Conservation (phyloP, 2,797 vertebrate genomes). For the Ciconia nigra region DNA sequence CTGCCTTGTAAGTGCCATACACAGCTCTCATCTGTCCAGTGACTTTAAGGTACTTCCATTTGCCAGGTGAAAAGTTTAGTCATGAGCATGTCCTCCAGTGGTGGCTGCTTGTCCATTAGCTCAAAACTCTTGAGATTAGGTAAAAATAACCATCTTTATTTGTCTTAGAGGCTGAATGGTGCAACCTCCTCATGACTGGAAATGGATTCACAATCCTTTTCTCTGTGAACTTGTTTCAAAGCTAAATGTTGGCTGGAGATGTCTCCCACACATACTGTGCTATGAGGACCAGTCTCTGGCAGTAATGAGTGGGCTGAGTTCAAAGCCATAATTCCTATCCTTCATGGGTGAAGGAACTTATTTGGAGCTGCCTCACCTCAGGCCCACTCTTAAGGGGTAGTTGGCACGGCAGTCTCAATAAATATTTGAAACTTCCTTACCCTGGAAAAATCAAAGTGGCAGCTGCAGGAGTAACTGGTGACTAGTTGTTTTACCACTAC, state of each 20-base stretch:
- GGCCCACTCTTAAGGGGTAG: not conserved
- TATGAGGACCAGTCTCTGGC: not conserved
- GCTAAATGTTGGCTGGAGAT: not conserved
- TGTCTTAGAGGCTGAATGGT: not conserved
- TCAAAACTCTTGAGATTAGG: not conserved
- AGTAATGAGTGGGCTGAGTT: not conserved
- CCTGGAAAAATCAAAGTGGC: constrained; percentile 9
- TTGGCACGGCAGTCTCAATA: not conserved
- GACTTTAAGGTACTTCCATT: not conserved
- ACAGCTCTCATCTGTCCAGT: not conserved
- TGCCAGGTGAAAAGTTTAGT: not conserved
- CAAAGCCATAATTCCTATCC: not conserved
- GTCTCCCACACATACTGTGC: not conserved
- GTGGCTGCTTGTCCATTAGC: not conserved
- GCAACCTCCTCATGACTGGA: not conserved
- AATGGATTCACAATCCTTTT: not conserved
- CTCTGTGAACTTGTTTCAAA: not conserved
- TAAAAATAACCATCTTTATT: not conserved
- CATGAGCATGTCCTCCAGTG: rapidly evolving
- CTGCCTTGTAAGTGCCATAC: not conserved
- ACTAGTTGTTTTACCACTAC: not conserved
- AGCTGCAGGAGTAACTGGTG: not conserved
- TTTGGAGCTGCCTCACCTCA: not conserved
- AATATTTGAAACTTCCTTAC: not conserved
- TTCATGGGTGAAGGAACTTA: not conserved